Conservation (phyloP, 2,888 invertebrate species). For the Zygothrica quintamaculata region DNA sequence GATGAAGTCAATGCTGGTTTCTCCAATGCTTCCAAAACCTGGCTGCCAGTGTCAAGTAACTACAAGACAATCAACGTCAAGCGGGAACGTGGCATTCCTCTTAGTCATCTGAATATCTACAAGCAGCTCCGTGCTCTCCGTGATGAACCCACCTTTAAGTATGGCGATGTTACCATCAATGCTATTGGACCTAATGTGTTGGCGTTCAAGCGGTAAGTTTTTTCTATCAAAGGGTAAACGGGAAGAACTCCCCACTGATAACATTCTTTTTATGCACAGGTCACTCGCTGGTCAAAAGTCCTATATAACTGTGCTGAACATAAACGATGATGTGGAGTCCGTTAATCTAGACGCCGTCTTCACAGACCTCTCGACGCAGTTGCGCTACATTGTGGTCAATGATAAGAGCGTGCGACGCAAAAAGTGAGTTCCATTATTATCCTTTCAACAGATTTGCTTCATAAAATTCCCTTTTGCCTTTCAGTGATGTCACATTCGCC, state of each 20-base stretch:
- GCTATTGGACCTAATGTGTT: slow-evolving; percentile 85
- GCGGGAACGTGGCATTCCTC: slow-evolving; percentile 83
- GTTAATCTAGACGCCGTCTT: slow-evolving; percentile 82
- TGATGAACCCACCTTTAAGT: slow-evolving; percentile 84
- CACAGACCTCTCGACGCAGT: slow-evolving; percentile 48
- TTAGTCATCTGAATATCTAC: slow-evolving; percentile 87
- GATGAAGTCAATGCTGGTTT: slow-evolving; percentile 82
- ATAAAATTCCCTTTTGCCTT: background rate
- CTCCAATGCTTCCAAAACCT: slow-evolving; percentile 73
- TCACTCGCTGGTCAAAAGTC: slow-evolving; percentile 71
- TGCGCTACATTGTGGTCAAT: slow-evolving; percentile 78
- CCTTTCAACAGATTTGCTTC: too few relatives aligned
- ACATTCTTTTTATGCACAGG: slow-evolving; percentile 30
- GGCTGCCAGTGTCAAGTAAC: slow-evolving; percentile 85
- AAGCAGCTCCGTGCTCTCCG: slow-evolving; percentile 86
- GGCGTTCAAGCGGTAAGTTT: slow-evolving; percentile 81
- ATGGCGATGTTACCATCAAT: slow-evolving; percentile 85
- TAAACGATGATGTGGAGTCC: slow-evolving; percentile 81
- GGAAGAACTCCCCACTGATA: too few relatives aligned
- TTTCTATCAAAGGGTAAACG: background rate
- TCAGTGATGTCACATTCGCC: slow-evolving; percentile 69
- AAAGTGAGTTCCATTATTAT: slow-evolving; percentile 72
- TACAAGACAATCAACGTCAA: slow-evolving; percentile 87
- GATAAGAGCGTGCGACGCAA: slow-evolving; percentile 73
- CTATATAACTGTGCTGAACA: slow-evolving; percentile 85